Base-by-base conservation (phyloP, 2,888 invertebrate species). In the Morpho deidamia region DNA sequence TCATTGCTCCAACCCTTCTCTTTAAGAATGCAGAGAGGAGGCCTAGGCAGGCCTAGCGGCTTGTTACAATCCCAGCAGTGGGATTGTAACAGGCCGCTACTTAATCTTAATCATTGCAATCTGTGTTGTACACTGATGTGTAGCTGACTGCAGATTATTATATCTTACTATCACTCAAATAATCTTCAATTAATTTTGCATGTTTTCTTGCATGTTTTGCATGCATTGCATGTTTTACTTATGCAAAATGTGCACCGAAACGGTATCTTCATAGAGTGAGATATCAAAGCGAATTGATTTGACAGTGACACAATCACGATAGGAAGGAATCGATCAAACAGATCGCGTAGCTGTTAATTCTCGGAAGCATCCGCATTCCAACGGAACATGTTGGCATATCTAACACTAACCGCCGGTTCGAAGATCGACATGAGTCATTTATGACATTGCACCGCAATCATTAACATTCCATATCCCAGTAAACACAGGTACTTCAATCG, bases 301-400 rank as follows among this genome's bases (percentile, higher is more conserved):
- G 63, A 56, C 60, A 61, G 60, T 62, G 63, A 62, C 59, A 61
- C 61, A 60, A 63, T 63, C 59, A 54, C 58, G 60, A 63, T 67
- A 64, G 65, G 62, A 64, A 65, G 62, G 60, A 65, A 67, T 59
- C 61, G 62, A 65, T 68, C 65, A 64, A 67, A 71, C 64, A 60
- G 67, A 72, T 71, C 64, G 68, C 72, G 69, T 71, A 72, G 70
- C 72, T 72, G 72, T 74, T 70, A 70, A 75, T 78, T 79, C 78
- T 74, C 68, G 76, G 79, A 77, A 76, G 71, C 76, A 78, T 85
- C 84, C 84, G 82, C 86, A 87, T 87, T 86, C 87, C 82, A 69
- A 65, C 59, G 70, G 73, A 82, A 80, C 83, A 78, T 79, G 81
- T 82, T 84, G 80, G 77, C 74, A 76, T 79, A 72, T 74, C 72